These are phyloP conservation scores for Macaria notata DNA, from an alignment of 2,888 invertebrate species.

Conservation along the genomic window DNA sequence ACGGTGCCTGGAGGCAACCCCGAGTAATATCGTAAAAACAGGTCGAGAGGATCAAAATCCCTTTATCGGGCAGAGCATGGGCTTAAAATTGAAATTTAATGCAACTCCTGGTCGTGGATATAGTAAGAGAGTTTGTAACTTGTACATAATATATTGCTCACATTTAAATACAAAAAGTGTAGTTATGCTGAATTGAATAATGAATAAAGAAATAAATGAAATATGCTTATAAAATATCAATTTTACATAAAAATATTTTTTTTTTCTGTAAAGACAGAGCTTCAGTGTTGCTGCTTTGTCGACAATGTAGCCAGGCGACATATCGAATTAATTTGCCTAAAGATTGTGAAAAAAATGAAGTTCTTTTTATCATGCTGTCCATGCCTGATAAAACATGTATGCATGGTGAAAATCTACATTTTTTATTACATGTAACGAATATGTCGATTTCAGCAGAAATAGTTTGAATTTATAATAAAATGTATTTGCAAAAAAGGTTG, in stretches of 20 bases:
- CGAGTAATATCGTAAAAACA: constrained; percentile 49
- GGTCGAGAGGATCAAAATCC: constrained; percentile 60
- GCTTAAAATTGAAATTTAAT: constrained; percentile 70
- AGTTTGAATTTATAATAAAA: too few relatives aligned
- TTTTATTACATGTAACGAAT: too few relatives aligned
- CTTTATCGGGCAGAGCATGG: constrained; percentile 63
- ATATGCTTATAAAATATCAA: too few relatives aligned
- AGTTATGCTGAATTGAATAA: too few relatives aligned
- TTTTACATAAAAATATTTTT: too few relatives aligned
- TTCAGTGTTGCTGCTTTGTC: constrained; percentile 18
- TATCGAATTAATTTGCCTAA: constrained; percentile 16
- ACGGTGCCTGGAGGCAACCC: constrained; percentile 34
- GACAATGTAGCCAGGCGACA: constrained; percentile 15
- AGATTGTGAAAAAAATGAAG: constrained; percentile 9
- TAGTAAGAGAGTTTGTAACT: neutral
- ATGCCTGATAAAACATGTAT: neutral
- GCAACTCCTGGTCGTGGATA: constrained; percentile 28
- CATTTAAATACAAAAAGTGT: too few relatives aligned
- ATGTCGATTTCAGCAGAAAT: too few relatives aligned
- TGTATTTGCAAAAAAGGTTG: too few relatives aligned
- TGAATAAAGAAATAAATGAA: too few relatives aligned
- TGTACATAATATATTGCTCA: too few relatives aligned
- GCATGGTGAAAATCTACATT: too few relatives aligned
- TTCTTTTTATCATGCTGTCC: neutral
- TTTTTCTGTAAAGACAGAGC: neutral